Percentiles rank a stretch among this genome's conserved stretches.
phyloP scores from a whole-genome alignment of 2,888 invertebrate species.

The Luffia ferchaultella region DNA sequence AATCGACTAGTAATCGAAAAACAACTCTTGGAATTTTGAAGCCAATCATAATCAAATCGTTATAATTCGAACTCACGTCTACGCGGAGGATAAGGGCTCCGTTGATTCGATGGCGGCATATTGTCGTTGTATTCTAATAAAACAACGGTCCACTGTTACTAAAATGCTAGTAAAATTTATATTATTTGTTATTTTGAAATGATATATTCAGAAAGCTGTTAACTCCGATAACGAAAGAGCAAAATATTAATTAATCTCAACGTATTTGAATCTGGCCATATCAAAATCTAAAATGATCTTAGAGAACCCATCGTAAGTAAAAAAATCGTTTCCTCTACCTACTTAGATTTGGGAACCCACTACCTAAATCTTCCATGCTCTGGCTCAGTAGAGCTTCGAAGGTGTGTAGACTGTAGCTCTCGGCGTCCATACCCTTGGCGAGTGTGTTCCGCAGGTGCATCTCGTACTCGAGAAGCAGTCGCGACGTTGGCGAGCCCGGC shows the following conservation, averaged over 20 bases:
- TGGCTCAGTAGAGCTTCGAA: slow-evolving; percentile 92
- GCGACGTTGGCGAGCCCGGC: slow-evolving; percentile 84
- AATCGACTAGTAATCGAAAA: too few relatives aligned
- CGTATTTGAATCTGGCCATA: not conserved
- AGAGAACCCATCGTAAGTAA: not conserved
- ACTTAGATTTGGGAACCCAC: slow-evolving; percentile 18
- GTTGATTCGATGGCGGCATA: slow-evolving; percentile 82
- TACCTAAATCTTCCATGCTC: slow-evolving; percentile 95
- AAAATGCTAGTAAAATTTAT: not conserved
- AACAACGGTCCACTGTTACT: not conserved
- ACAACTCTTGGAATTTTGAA: not conserved
- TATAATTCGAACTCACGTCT: slow-evolving; percentile 73
- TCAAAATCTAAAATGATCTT: not conserved
- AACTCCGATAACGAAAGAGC: too few relatives aligned
- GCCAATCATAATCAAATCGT: slow-evolving; percentile 1
- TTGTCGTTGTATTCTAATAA: slow-evolving; percentile 84
- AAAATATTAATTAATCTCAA: not conserved
- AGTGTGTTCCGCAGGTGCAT: slow-evolving; percentile 92
- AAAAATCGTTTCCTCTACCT: not conserved
- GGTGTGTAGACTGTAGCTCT: slow-evolving; percentile 92
- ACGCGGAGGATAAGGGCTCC: slow-evolving; percentile 85
- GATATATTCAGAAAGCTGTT: not conserved
- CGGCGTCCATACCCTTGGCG: slow-evolving; percentile 95
- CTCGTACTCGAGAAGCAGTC: slow-evolving; percentile 89
- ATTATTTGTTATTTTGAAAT: not conserved